These are phyloP conservation scores for Decapterus maruadsi DNA, from an alignment of 2,797 vertebrate genomes.

Conservation along the genomic window DNA sequence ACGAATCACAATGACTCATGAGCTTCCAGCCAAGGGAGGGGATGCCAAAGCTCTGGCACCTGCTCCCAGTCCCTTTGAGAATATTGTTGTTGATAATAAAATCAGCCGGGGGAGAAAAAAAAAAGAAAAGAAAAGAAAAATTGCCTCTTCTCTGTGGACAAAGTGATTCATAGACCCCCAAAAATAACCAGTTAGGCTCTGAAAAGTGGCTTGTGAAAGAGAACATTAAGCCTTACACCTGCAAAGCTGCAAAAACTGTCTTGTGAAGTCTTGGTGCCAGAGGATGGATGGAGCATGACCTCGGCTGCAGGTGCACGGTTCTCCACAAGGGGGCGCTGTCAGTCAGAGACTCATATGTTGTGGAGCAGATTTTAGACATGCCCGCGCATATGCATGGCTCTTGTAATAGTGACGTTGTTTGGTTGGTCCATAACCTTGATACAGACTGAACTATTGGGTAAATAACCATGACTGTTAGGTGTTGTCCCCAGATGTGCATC, in stretches of 20 bases:
- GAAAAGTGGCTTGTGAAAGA: background rate
- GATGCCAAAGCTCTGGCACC: slow-evolving; percentile 11
- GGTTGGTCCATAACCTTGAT: background rate
- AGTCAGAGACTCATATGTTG: background rate
- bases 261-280: background rate
- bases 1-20: slow-evolving; percentile 13
- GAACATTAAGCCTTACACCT: slow-evolving; percentile 11
- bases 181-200: background rate
- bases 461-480: background rate
- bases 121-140: slow-evolving; percentile 8
- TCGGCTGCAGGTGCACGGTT: background rate
- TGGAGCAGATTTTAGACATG: background rate
- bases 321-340: slow-evolving; percentile 1
- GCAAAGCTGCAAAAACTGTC: background rate
- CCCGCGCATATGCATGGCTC: background rate
- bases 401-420: background rate
- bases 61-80: slow-evolving; percentile 20
- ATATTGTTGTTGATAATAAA: slow-evolving; percentile 16
- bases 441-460: background rate
- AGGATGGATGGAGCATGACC: background rate
- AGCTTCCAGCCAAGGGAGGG: slow-evolving; percentile 1
- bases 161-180: slow-evolving; percentile 8
- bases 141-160: background rate
- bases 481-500: no score
- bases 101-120: background rate